Conservation (phyloP, 2,797 vertebrate genomes). For the Gymnopithys bicolor region DNA sequence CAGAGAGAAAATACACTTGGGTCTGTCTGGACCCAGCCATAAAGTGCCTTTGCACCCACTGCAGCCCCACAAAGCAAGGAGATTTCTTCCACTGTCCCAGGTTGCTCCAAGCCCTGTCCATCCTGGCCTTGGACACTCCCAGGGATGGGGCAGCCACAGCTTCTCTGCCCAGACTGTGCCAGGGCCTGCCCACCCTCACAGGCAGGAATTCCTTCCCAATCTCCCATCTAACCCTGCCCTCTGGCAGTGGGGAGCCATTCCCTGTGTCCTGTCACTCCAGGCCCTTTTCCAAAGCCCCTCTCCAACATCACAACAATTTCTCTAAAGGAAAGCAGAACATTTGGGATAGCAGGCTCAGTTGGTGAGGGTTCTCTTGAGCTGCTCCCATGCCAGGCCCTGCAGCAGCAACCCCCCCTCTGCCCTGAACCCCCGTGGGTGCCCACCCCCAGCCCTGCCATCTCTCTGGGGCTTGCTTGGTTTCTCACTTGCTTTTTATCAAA, state of each 20-base stretch:
- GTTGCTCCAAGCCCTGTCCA: neutral
- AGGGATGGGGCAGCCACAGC: neutral
- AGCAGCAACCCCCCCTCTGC: no score
- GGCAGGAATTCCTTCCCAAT: neutral
- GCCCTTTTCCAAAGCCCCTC: neutral
- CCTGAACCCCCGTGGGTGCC: fast-evolving
- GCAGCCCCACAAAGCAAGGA: neutral
- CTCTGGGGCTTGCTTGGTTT: neutral
- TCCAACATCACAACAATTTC: neutral
- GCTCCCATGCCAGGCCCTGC: neutral
- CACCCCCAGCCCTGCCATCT: neutral
- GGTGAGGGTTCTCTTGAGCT: neutral
- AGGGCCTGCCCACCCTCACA: neutral
- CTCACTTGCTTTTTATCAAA: neutral
- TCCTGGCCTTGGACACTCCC: fast-evolving
- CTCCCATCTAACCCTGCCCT: fast-evolving
- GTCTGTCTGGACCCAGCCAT: neutral
- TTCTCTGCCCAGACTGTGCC: neutral
- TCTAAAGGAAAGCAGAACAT: neutral
- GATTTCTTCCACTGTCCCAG: neutral
- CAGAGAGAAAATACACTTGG: neutral
- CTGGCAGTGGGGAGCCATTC: neutral
- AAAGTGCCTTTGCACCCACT: neutral
- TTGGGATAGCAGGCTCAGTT: neutral
- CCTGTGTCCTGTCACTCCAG: neutral